phyloP scores from a whole-genome alignment of 2,797 vertebrate genomes.

The Apodemus agrarius region DNA sequence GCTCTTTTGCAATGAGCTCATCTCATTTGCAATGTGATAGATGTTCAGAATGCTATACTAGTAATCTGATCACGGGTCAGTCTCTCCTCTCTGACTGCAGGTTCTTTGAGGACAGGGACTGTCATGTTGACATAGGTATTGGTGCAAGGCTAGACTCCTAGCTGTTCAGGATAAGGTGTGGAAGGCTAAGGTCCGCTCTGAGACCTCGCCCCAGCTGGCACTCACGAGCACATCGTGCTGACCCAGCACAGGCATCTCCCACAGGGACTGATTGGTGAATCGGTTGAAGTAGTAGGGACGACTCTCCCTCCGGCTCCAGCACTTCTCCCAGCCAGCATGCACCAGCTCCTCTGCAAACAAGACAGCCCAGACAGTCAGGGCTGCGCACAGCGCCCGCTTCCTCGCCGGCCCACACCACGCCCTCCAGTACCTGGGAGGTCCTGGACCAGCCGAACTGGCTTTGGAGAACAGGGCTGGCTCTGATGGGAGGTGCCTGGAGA shows the following conservation, averaged over 20 bases:
- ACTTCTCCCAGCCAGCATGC: conserved; percentile 98
- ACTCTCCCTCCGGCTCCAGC: conserved; percentile 98
- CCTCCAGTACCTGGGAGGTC: conserved; percentile 94
- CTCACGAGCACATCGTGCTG: conserved; percentile 98
- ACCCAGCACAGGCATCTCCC: conserved; percentile 98
- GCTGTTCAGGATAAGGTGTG: background rate
- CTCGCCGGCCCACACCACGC: background rate
- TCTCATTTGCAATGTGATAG: background rate
- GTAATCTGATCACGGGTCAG: background rate
- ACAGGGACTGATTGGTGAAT: conserved; percentile 99
- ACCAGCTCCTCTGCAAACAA: conserved; percentile 94
- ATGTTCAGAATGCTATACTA: background rate
- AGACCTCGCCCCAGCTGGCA: conserved; percentile 55
- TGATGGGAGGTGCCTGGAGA: conserved; percentile 93
- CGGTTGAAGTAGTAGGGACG: conserved; percentile 98
- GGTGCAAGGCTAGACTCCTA: background rate
- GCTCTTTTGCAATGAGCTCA: no score
- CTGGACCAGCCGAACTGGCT: conserved; percentile 91
- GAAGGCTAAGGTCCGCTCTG: background rate
- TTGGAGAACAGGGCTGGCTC: conserved; percentile 94
- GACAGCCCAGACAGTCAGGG: conserved; percentile 1
- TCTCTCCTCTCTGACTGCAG: background rate
- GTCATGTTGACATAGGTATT: background rate
- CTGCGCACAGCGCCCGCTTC: background rate
- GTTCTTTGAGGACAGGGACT: background rate